A percentile compares a stretch with the other conserved stretches of the same genome.
Evolutionary conservation across 1,140 invertebrate genomes (phyloP).

Genomic region (Portunus trituberculatus): DNA sequence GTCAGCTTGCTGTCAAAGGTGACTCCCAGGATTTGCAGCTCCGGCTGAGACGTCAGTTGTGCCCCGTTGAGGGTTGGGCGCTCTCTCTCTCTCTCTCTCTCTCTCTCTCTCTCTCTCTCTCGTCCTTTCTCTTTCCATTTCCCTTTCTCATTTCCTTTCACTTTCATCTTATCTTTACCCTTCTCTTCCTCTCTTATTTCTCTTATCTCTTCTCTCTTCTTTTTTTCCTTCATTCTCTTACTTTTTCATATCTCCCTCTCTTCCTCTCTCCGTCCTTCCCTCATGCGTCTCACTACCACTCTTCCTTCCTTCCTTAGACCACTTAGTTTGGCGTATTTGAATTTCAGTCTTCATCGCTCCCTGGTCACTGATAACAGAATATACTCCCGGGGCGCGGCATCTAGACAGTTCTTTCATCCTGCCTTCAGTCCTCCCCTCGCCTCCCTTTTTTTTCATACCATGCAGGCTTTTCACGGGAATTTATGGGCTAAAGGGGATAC

Average conservation of each 20-base stretch:
- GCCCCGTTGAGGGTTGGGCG: no score
- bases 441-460: no score
- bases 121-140: not conserved
- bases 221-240: not conserved
- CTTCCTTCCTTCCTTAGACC: not conserved
- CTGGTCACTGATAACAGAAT: not conserved
- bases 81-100: not conserved
- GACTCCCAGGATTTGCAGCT: not conserved
- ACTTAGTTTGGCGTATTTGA: not conserved
- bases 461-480: no score
- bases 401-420: not conserved
- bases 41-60: no score
- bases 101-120: not conserved
- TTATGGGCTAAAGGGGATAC: no score
- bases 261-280: not conserved
- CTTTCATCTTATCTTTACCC: not conserved
- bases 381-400: not conserved
- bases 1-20: no score
- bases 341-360: slow-evolving; percentile 21
- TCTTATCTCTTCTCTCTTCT: not conserved
- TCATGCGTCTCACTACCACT: not conserved
- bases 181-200: not conserved
- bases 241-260: not conserved
- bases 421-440: not conserved
- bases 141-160: not conserved